A percentile compares a stretch with the other conserved stretches of the same genome.
These are phyloP conservation scores for Trochalopteron elliotii DNA, from an alignment of 2,113 vertebrate species.

Conservation along the genomic window DNA sequence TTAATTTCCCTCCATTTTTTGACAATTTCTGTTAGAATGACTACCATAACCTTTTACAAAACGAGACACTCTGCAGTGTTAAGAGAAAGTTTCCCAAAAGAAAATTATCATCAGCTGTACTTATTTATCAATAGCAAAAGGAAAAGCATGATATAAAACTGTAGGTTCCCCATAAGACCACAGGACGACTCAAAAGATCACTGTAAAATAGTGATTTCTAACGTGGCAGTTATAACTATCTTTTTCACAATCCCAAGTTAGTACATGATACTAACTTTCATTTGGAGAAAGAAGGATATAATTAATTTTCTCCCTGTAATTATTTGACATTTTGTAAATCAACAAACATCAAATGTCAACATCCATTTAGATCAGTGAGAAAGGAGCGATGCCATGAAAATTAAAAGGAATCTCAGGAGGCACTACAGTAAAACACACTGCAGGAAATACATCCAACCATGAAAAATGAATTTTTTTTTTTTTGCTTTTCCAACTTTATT, in stretches of 20 bases:
- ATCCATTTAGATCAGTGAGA: conserved; percentile 52
- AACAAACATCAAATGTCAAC: conserved; percentile 61
- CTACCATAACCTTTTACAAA: neutral
- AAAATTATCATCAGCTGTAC: neutral
- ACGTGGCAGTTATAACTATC: neutral
- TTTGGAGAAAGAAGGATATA: neutral
- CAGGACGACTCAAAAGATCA: neutral
- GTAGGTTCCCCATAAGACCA: neutral
- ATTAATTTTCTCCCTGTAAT: conserved; percentile 45
- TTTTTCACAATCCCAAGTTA: conserved; percentile 21
- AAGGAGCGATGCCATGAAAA: conserved; percentile 28
- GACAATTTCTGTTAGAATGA: neutral
- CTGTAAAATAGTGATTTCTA: neutral
- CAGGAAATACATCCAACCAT: neutral
- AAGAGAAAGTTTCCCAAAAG: neutral
- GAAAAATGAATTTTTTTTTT: neutral
- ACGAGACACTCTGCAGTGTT: neutral
- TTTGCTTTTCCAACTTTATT: neutral
- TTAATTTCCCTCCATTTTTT: neutral
- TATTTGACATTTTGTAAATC: conserved; percentile 59
- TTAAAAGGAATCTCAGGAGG: conserved; percentile 47
- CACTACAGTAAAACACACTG: neutral
- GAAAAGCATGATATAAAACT: neutral
- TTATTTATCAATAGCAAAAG: neutral
- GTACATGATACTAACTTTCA: neutral